phyloP scores from a whole-genome alignment of 2,797 vertebrate genomes.

The Siniperca undulata region DNA sequence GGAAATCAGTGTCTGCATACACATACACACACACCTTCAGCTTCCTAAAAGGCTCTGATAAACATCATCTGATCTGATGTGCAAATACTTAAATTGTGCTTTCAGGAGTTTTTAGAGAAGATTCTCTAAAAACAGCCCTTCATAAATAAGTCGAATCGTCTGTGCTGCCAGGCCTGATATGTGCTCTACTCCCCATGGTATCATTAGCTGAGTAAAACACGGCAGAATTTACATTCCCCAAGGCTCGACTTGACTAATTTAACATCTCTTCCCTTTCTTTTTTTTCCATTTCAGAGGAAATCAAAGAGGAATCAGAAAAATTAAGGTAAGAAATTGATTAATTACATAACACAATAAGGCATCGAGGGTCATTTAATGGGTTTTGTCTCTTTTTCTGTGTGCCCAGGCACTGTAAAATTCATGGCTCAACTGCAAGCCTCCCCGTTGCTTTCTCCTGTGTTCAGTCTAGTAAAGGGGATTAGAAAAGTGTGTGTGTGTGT shows the following conservation, averaged over 20 bases:
- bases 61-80: slow-evolving; percentile 15
- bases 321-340: slow-evolving; percentile 78
- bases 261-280: slow-evolving; percentile 36
- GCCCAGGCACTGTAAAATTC: slow-evolving; percentile 48
- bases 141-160: slow-evolving; percentile 25
- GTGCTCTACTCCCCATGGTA: slow-evolving; percentile 41
- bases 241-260: slow-evolving; percentile 39
- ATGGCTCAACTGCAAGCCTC: slow-evolving; percentile 33
- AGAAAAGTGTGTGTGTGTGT: slow-evolving; percentile 30
- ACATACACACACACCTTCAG: neutral
- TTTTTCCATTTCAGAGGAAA: slow-evolving; percentile 82
- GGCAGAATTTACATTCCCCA: slow-evolving; percentile 34
- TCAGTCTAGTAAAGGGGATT: slow-evolving; percentile 55
- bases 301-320: slow-evolving; percentile 85
- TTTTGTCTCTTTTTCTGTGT: slow-evolving; percentile 26
- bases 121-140: neutral
- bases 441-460: slow-evolving; percentile 51
- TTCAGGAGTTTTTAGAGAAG: slow-evolving; percentile 2
- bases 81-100: neutral
- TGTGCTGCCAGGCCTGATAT: slow-evolving; percentile 14
- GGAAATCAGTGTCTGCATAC: neutral
- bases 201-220: slow-evolving; percentile 57
- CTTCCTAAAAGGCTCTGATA: slow-evolving; percentile 16
- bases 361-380: slow-evolving; percentile 25
- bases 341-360: slow-evolving; percentile 24